Base-by-base conservation (phyloP, 2,888 invertebrate genomes). In the Polia nebulosa region DNA sequence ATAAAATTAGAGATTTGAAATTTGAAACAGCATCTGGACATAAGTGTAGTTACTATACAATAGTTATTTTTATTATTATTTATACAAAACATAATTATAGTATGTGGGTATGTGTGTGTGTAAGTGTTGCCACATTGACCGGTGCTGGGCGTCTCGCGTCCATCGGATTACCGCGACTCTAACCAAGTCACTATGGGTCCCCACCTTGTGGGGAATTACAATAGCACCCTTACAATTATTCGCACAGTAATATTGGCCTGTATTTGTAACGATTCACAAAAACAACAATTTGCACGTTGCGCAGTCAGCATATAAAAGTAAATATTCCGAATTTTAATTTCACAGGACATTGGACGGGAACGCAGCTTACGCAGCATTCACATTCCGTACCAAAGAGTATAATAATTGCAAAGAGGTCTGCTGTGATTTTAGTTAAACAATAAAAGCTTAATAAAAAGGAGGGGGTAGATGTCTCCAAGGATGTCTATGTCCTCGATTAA, bases 401-500 rank as follows among this genome's bases (percentile, higher is more conserved):
- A n/a, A n/a, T n/a, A n/a, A 74, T 62, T 65, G 41, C 53, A 63
- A 39, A 34, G 34, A 65, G 57, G 39, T 39, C n/a, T 51, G 44
- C 56, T 49, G 51, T 51, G 55, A 71, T 58, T 74, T 47, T 20
- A 36, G 29, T 13, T 41, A 22, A 61, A 27, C 44, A 59, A 59
- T 59, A 49, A 69, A 51, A 41, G 51, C 49, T 52, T 20, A 32
- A 56, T 32, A 64, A 57, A 53, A 45, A 44, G n/a, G 13, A 36
- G 22, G 25, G 44, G 29, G 22, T 13, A 49, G 29, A 63, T 51
- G 51, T 61, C 82, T 61, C 41, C 22, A 39, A 64, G 73, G 82
- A 78, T 47, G 13, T 15, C 57, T 57, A 55, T 53, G 68, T 65
- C 63, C 59, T 69, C 77, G 81, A 87, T 90, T 89, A 88, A 78